Base-by-base conservation (phyloP, 2,113 vertebrate genomes). In the Cyprinodon variegatus region DNA sequence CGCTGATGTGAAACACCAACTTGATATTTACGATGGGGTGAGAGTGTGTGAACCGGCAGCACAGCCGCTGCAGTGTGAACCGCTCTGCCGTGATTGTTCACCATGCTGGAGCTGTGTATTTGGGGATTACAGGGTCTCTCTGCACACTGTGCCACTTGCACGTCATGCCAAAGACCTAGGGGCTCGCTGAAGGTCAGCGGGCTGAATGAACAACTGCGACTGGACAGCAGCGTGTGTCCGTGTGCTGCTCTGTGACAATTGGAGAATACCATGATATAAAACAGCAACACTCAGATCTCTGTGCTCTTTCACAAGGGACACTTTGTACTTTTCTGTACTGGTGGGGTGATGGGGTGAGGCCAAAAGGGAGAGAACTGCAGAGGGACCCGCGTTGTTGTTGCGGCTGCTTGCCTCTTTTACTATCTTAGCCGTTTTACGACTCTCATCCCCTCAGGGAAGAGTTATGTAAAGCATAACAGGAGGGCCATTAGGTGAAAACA, bases 171-270 rank as follows among this genome's bases (percentile, higher is more conserved):
- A 90, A 89, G 86, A 85, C 89, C 84, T 14, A 75, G 79, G 77
- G 86, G 83, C 81, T 87, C 7, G 77, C 85, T 91, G 92, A 94
- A 94, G 92, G 93, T 94, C 92, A 93, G 83, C 74, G 77, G 83
- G 86, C 81, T 81, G 91, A 86, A 83, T 79, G 85, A 79, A 63
- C 66, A n/a, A 65, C 68, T 85, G 67, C 11, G 68, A 39, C 78
- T 74, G 72, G 72, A 81, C 17, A n/a, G 41, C 78, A 66, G 60
- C 40, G 67, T 83, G 64, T 48, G 70, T 79, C 66, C 66, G 71
- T 77, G 68, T 74, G 75, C 59, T 64, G 70, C 66, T 86, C 74
- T 86, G 81, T 78, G 87, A 87, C 85, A 85, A 76, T 87, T 77
- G 75, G 81, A 91, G 90, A 94, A 87, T 81, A 90, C 86, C 79